phyloP scores from a whole-genome alignment of 2,113 vertebrate genomes.

The Dasyornis broadbenti region DNA sequence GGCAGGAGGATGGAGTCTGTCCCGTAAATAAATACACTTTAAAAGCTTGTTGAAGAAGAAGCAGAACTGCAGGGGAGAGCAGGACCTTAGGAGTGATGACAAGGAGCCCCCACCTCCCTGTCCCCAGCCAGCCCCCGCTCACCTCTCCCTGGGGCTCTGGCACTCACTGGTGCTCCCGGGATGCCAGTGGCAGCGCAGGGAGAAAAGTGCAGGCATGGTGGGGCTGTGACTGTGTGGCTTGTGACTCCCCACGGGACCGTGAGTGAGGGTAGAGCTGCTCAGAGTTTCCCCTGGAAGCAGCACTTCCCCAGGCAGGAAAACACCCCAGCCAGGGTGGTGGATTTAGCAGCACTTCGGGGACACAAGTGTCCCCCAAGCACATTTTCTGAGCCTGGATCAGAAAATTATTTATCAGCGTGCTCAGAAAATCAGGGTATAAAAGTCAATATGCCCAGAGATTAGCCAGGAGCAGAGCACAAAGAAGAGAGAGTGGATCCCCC shows the following conservation, averaged over 20 bases:
- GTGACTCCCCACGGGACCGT: slow-evolving; percentile 34
- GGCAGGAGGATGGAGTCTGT: neutral
- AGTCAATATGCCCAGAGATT: neutral
- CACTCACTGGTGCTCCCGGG: neutral
- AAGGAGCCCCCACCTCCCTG: neutral
- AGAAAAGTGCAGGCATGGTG: neutral
- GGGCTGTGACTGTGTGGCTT: neutral
- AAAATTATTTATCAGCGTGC: neutral
- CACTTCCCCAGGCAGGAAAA: slow-evolving; percentile 52
- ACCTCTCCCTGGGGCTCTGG: neutral
- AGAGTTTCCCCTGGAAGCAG: slow-evolving; percentile 45
- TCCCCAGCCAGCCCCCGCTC: neutral
- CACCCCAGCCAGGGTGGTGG: accelerated
- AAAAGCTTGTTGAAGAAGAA: neutral
- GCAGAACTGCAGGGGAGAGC: neutral
- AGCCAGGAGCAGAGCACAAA: neutral
- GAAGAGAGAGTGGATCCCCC: neutral
- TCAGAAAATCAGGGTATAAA: neutral
- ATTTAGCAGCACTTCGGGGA: neutral
- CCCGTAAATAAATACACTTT: neutral
- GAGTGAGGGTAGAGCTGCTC: neutral
- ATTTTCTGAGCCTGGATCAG: neutral
- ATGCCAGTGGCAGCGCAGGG: neutral
- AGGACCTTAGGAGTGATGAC: neutral
- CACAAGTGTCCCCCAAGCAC: accelerated